Evolutionary conservation across 1,140 invertebrate species (phyloP).

Genomic region (Conopomorpha cramerella): DNA sequence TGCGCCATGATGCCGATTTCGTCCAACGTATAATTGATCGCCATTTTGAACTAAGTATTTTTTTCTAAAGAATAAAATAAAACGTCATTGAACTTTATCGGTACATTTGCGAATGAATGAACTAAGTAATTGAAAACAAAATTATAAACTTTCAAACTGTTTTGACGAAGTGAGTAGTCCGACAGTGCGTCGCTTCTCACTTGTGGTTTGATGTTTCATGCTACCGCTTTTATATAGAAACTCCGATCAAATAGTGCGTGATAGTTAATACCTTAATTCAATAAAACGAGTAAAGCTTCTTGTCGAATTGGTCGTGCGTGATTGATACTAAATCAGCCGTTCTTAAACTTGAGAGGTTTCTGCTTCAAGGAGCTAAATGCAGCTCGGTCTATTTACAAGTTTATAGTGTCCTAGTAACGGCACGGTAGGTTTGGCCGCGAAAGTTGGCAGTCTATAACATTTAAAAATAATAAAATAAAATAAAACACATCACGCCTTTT

Average conservation of each 20-base stretch:
- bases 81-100: not conserved
- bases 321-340: constrained; percentile 20
- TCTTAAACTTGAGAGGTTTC: constrained; percentile 27
- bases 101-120: not conserved
- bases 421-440: no score
- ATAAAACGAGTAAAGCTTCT: constrained; percentile 54
- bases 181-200: constrained; percentile 54
- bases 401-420: no score
- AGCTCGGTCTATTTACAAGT: no score
- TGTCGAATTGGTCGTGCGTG: constrained; percentile 42
- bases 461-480: no score
- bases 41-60: constrained; percentile 22
- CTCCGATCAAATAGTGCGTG: constrained; percentile 48
- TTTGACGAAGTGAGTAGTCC: constrained; percentile 56
- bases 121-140: not conserved
- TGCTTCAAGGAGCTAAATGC: no score
- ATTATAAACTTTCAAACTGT: constrained; percentile 1
- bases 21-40: constrained; percentile 23
- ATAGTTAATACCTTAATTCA: constrained; percentile 55
- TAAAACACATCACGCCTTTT: no score
- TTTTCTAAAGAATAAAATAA: constrained; percentile 3
- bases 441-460: no score
- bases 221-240: constrained; percentile 34
- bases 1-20: constrained; percentile 30
- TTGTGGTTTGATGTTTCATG: constrained; percentile 18